Conservation (phyloP, 2,797 vertebrate species). For the Neosilurus mollespiculum region DNA sequence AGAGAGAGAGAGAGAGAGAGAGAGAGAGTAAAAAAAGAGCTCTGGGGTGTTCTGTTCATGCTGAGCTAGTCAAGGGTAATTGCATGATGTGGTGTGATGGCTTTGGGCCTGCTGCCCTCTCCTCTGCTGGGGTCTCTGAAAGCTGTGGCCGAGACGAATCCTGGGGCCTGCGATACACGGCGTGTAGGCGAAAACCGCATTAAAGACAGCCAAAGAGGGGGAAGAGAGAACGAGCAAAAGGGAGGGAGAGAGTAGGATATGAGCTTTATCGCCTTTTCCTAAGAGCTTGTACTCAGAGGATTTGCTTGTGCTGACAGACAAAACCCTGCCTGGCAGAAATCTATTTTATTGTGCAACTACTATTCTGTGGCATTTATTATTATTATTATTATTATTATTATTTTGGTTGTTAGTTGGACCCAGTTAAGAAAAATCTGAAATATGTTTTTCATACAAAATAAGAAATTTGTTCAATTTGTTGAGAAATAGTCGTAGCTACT, state of each 20-base stretch:
- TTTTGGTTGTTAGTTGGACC: background rate
- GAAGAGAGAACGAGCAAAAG: conserved; percentile 11
- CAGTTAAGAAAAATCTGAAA: background rate
- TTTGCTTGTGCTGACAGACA: conserved; percentile 38
- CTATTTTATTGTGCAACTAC: conserved; percentile 39
- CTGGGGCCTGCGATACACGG: conserved; percentile 46
- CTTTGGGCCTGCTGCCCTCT: conserved; percentile 58
- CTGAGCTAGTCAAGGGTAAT: conserved; percentile 64
- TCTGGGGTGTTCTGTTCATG: conserved; percentile 45
- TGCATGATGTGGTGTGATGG: conserved; percentile 68
- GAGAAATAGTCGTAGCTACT: too few relatives aligned
- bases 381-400: too few relatives aligned
- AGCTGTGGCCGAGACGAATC: conserved; percentile 66
- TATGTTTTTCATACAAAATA: background rate
- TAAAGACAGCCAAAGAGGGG: conserved; percentile 29
- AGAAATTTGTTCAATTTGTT: background rate
- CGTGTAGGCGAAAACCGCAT: conserved; percentile 42
- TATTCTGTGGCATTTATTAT: conserved; percentile 5
- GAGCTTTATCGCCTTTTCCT: conserved; percentile 41
- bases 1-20: conserved; percentile 43
- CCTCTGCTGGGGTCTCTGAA: conserved; percentile 45
- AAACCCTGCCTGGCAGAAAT: conserved; percentile 49
- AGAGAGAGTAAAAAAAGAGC: conserved; percentile 1
- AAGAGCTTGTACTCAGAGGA: conserved; percentile 53
- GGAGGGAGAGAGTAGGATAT: conserved; percentile 34